Evolutionary conservation across 2,113 vertebrate species (phyloP), one percentile per base, ranked within the genome.

Genomic region (Redunca redunca): DNA sequence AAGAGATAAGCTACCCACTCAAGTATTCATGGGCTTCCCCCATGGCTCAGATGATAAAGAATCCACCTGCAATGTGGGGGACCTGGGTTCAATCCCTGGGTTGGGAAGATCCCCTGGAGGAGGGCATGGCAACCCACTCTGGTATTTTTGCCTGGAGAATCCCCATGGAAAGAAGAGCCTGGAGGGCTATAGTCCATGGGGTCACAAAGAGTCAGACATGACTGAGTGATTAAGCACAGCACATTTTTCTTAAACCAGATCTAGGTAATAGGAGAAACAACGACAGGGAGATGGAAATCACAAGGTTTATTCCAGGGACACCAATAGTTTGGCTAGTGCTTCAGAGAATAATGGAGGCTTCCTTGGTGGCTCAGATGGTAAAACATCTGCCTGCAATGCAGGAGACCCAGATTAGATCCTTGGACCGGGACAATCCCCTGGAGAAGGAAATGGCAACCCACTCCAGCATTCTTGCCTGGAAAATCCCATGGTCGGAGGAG

Each of bases 251-350:
- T 64, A 82, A 90, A 28, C 7, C n/a, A 36, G 40, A 11, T 64
- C 40, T 60, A 82, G 21, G n/a, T 91, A 33, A 60, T 19, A 58
- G 33, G 46, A 83, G 64, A 57, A 88, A 88, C 48, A 67, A 71
- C 0, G 40, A 88, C 11, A 55, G 53, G 57, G 71, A 60, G 33
- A 43, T 58, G 11, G 26, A 95, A 95, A 96, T 95, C 67, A 83
- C 8, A 81, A 77, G 55, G 21, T 3, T 11, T 81, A n/a, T 67
- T 88, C 62, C 48, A 64, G 85, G 62, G 81, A 80, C 30, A 86
- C 53, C 40, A 43, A 7, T 78, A 71, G 36, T 84, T 83, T 96
- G 60, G 43, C 94, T 95, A 40, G 15, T 52, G 58, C 90, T 46
- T 90, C 3, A 0, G 62, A n/a, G 90, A 97, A 21, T 90, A 81